These are phyloP conservation scores for Polydrusus cervinus DNA, from an alignment of 2,888 invertebrate species.

Conservation along the genomic window DNA sequence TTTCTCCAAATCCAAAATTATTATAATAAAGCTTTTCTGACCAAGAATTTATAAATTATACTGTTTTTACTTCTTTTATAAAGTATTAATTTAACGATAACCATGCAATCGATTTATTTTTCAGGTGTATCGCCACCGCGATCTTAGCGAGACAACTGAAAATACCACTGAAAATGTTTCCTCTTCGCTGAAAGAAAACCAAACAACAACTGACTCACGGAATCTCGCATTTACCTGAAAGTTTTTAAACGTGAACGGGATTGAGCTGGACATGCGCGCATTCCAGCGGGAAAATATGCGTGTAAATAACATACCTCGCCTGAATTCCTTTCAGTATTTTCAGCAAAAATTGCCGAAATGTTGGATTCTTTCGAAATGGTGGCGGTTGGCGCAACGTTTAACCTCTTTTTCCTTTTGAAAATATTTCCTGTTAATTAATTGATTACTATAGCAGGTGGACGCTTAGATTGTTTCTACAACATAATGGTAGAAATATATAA, in stretches of 20 bases:
- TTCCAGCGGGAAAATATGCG: slow-evolving; percentile 44
- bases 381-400: neutral
- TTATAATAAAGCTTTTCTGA: neutral
- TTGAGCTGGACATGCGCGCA: slow-evolving; percentile 37
- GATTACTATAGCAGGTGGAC: neutral
- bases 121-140: neutral
- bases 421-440: slow-evolving; percentile 3
- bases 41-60: neutral
- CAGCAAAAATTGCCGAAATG: slow-evolving; percentile 34
- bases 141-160: slow-evolving; percentile 17
- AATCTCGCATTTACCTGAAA: slow-evolving; percentile 66
- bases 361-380: slow-evolving; percentile 18
- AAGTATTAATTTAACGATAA: neutral
- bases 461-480: neutral
- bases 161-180: slow-evolving; percentile 29
- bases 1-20: slow-evolving; percentile 2
- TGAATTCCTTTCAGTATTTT: slow-evolving; percentile 48
- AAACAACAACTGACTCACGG: slow-evolving; percentile 63
- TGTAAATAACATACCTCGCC: slow-evolving; percentile 49
- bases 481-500: too few species aligned
- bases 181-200: slow-evolving; percentile 56
- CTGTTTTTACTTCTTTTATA: neutral
- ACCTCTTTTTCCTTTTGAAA: neutral
- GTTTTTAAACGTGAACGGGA: slow-evolving; percentile 53
- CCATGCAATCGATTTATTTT: neutral